phyloP scores from a whole-genome alignment of 2,113 vertebrate genomes.

The Promerops cafer region DNA sequence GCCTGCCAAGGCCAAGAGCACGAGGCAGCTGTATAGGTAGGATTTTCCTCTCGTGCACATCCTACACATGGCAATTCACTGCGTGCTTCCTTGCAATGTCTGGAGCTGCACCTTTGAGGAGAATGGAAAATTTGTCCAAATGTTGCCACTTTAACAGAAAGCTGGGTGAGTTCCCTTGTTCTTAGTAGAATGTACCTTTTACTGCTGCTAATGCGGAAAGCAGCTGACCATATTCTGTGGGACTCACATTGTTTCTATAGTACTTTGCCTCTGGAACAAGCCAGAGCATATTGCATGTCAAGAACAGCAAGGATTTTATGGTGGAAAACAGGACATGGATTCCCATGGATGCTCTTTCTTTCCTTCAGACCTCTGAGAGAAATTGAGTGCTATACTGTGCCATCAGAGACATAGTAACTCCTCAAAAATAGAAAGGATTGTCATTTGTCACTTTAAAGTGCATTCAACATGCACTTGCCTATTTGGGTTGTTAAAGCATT shows the following conservation, averaged over 20 bases:
- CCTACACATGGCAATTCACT: neutral
- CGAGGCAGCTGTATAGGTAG: accelerated
- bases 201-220: conserved; percentile 23
- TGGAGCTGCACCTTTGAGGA: neutral
- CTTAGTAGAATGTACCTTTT: conserved; percentile 12
- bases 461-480: neutral
- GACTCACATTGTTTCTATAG: neutral
- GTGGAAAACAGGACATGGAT: neutral
- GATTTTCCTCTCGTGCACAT: neutral
- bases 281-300: neutral
- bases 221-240: neutral
- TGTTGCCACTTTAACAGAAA: neutral
- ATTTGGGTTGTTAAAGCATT: neutral
- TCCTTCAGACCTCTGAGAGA: neutral
- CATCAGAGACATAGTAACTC: neutral
- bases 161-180: conserved; percentile 1
- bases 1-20: neutral
- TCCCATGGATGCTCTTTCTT: neutral
- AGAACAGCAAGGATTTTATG: neutral
- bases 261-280: neutral
- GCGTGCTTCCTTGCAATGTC: neutral
- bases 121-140: conserved; percentile 12
- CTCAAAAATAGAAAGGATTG: neutral
- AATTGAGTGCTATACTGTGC: neutral
- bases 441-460: neutral